Evolutionary conservation across 2,113 vertebrate genomes (phyloP), one percentile per base, ranked within the genome.

Genomic region (Psilopogon haemacephalus): DNA sequence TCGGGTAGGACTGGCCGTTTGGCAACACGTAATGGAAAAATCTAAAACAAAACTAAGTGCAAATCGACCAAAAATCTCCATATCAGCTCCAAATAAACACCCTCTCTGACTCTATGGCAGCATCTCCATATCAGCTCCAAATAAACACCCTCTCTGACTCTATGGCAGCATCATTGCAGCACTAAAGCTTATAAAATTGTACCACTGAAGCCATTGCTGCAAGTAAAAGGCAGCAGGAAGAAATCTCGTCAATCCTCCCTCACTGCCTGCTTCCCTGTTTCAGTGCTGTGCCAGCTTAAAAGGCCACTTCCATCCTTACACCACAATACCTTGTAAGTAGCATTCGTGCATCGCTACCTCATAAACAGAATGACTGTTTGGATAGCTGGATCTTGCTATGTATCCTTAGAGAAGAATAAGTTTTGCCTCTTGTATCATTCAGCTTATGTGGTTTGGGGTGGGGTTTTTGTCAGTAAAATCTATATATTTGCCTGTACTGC

Each of bases 361-460:
- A 94, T 91, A 79, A 95, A 97, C 94, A 88, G 48, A 70, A 55
- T 15, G 38, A 68, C 72, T 94, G 75, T 95, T 96, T 97, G 91
- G 64, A 95, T 93, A 91, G 96, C 68, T 86, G 78, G 12, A 84
- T 92, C 80, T 84, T 83, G 59, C 83, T 84, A 63, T 70, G 59
- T 89, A 89, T 84, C 79, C 88, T 71, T 84, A 54, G 85, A 93
- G 52, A 84, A 84, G 80, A 56, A 54, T 11, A 32, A 85, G 21
- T 32, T 86, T 80, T 91, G 68, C 65, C 75, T 71, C 69, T 77
- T 89, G 20, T 28, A 81, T 74, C 72, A 63, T 78, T 84, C 83
- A 71, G 70, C 69, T 89, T 88, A 84, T 79, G 86, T 77, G 89
- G 67, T 75, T 62, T 88, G 87, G 35, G 27, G 0, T 84, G 35